These are phyloP conservation scores for Bhutanitis thaidina DNA, from an alignment of 2,888 invertebrate genomes.

Conservation along the genomic window DNA sequence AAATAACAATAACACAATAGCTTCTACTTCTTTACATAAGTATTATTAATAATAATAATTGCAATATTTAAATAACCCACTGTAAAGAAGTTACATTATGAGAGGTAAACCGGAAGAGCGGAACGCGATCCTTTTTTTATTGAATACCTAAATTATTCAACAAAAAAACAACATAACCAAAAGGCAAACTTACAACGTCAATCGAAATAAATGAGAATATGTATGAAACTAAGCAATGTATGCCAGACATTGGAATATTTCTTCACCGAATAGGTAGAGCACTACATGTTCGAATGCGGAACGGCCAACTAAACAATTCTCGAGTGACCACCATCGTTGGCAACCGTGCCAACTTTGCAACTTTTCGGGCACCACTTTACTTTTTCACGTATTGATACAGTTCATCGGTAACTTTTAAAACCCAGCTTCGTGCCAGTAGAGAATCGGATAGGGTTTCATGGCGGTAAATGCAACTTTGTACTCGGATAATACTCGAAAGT, in stretches of 20 bases:
- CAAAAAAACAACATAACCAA: too few relatives aligned
- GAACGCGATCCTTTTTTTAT: too few relatives aligned
- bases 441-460: neutral
- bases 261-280: neutral
- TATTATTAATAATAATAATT: too few relatives aligned
- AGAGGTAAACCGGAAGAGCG: too few relatives aligned
- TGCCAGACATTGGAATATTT: neutral
- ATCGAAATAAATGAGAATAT: neutral
- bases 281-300: conserved; percentile 36
- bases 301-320: conserved; percentile 68
- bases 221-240: neutral
- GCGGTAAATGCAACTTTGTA: conserved; percentile 1
- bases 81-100: too few relatives aligned
- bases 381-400: conserved; percentile 5
- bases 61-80: too few relatives aligned
- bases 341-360: conserved; percentile 57
- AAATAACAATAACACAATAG: too few relatives aligned
- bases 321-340: conserved; percentile 57
- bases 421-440: conserved; percentile 5
- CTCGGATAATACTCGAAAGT: conserved; percentile 43
- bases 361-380: conserved; percentile 34
- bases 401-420: neutral
- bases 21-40: too few relatives aligned
- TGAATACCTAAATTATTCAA: too few relatives aligned
- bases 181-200: too few relatives aligned